phyloP scores from a whole-genome alignment of 1,140 invertebrate genomes.

The Trichogramma pretiosum region DNA sequence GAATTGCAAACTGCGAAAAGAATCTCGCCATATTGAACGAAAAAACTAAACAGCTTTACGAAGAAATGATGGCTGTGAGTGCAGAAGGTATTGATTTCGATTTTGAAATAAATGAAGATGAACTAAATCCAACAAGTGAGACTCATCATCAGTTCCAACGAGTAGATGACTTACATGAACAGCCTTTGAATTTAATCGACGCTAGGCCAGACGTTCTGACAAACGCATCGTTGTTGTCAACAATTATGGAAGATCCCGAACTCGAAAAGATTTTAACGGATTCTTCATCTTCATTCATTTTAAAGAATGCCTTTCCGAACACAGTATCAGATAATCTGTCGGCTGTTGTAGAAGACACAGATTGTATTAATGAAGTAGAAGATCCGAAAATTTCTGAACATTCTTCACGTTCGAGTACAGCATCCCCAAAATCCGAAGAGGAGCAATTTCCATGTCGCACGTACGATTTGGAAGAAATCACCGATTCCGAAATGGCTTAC shows the following conservation, averaged over 20 bases:
- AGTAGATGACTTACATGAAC: constrained; percentile 3
- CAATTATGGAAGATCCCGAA: constrained; percentile 8
- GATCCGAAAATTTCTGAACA: constrained; percentile 5
- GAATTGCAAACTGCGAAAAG: too few species aligned
- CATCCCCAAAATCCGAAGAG: constrained; percentile 4
- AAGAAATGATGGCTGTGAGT: constrained; percentile 7
- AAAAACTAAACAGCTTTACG: background rate
- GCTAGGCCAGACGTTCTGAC: too few species aligned
- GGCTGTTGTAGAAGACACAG: background rate
- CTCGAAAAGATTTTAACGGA: background rate
- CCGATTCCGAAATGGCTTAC: constrained; percentile 13
- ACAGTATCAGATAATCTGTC: background rate
- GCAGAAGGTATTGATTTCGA: background rate
- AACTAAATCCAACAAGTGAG: background rate
- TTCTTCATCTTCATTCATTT: background rate
- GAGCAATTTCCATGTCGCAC: too few species aligned
- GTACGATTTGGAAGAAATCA: too few species aligned
- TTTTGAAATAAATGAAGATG: background rate
- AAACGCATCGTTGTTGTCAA: background rate
- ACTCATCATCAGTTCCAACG: background rate
- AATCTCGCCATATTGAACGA: too few species aligned
- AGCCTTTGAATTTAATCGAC: too few species aligned
- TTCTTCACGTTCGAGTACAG: constrained; percentile 8
- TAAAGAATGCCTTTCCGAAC: constrained; percentile 3
- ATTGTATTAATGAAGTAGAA: too few species aligned